Evolutionary conservation across 2,113 vertebrate genomes (phyloP).

Genomic region (Gymnarchus niloticus): DNA sequence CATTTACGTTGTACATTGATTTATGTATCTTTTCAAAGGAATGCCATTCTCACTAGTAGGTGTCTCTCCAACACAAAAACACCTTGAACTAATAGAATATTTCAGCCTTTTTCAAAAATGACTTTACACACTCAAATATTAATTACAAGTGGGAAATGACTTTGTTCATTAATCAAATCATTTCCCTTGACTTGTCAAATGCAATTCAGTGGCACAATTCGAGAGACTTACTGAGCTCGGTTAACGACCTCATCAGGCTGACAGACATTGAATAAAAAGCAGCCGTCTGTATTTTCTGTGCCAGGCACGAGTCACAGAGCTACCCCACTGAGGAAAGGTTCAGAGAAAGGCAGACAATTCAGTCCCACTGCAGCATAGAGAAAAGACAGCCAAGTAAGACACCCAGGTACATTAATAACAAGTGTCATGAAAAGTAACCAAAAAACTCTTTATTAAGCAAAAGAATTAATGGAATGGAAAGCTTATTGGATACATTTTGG

Average conservation of each 20-base stretch:
- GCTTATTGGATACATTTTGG: not conserved
- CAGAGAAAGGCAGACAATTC: conserved; percentile 52
- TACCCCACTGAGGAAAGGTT: conserved; percentile 53
- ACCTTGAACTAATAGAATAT: conserved; percentile 43
- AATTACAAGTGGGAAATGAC: conserved; percentile 67
- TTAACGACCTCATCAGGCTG: conserved; percentile 50
- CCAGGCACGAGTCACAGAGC: conserved; percentile 27
- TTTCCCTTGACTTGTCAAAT: conserved; percentile 58
- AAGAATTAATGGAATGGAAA: not conserved
- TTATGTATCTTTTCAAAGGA: conserved; percentile 34
- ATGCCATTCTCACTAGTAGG: conserved; percentile 32
- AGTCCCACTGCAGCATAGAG: conserved; percentile 33
- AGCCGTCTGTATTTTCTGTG: conserved; percentile 49
- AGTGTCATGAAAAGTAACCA: conserved; percentile 50
- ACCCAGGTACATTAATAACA: conserved; percentile 63
- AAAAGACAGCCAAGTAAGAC: conserved; percentile 48
- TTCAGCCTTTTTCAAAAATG: conserved; percentile 33
- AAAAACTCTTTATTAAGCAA: conserved; percentile 19
- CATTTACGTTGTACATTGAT: conserved; percentile 39
- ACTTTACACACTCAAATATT: conserved; percentile 61
- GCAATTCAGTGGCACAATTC: conserved; percentile 56
- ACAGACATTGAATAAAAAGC: conserved; percentile 52
- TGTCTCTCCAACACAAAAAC: conserved; percentile 29
- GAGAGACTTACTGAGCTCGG: conserved; percentile 49
- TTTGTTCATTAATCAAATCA: conserved; percentile 65